Conservation (phyloP, 2,888 invertebrate genomes). For the Lithophane ornitopus region DNA sequence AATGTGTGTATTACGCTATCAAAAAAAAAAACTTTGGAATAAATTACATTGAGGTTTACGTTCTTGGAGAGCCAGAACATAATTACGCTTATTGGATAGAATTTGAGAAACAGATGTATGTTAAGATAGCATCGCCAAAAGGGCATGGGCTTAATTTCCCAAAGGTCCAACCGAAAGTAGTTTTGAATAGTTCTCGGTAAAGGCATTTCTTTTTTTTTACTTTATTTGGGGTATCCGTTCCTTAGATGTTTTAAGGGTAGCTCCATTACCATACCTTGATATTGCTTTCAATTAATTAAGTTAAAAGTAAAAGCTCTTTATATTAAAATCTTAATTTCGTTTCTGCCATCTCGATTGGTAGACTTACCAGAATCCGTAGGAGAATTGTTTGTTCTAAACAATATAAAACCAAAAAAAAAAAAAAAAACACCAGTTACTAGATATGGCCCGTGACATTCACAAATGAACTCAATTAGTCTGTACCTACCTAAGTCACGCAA, state of each 20-base stretch:
- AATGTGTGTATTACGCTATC: background rate
- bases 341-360: background rate
- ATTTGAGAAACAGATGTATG: conserved; percentile 57
- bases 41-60: background rate
- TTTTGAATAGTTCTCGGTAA: conserved; percentile 62
- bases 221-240: conserved; percentile 33
- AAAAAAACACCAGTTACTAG: background rate
- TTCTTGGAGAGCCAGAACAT: conserved; percentile 21
- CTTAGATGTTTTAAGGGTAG: conserved; percentile 25
- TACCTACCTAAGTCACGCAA: background rate
- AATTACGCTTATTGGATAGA: conserved; percentile 44
- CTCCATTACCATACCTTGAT: conserved; percentile 13
- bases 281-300: conserved; percentile 36
- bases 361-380: background rate
- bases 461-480: conserved; percentile 13
- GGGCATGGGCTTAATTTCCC: conserved; percentile 65
- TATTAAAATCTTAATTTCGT: background rate
- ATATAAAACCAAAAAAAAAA: background rate
- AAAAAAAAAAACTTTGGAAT: background rate
- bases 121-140: conserved; percentile 58
- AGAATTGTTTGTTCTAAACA: background rate
- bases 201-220: conserved; percentile 43
- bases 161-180: conserved; percentile 53
- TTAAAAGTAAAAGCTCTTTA: background rate
- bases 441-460: background rate